phyloP scores from a whole-genome alignment of 2,888 invertebrate species.

The Bellardia bayeri region DNA sequence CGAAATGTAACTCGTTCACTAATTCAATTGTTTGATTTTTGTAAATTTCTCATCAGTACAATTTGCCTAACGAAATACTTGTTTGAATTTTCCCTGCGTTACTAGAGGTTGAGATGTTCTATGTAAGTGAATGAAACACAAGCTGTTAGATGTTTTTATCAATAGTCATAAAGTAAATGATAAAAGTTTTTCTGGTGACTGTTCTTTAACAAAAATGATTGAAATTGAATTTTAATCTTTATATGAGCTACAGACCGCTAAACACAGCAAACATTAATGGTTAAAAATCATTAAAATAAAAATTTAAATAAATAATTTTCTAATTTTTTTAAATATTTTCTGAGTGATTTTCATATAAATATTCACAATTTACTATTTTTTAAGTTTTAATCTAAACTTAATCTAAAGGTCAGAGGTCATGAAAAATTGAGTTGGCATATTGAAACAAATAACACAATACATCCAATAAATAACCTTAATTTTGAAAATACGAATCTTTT shows the following conservation, averaged over 20 bases:
- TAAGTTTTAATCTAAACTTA: too few relatives aligned
- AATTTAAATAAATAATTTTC: too few relatives aligned
- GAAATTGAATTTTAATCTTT: slow-evolving; percentile 37
- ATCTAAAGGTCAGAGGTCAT: too few relatives aligned
- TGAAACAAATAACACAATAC: too few relatives aligned
- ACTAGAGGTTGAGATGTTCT: neutral
- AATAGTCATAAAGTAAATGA: slow-evolving; percentile 9
- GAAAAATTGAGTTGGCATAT: too few relatives aligned
- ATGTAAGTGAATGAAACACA: neutral
- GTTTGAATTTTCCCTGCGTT: neutral
- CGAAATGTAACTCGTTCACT: too few relatives aligned
- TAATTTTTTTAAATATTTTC: too few relatives aligned
- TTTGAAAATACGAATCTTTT: too few relatives aligned
- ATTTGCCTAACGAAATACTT: neutral
- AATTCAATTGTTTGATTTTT: too few relatives aligned
- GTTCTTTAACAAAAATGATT: slow-evolving; percentile 4
- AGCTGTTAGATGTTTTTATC: neutral
- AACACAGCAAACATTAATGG: neutral
- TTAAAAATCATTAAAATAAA: neutral
- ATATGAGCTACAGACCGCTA: neutral
- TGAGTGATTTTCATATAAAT: too few relatives aligned
- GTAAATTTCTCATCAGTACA: neutral
- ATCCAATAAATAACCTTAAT: too few relatives aligned
- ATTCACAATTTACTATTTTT: too few relatives aligned
- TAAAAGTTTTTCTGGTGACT: slow-evolving; percentile 19